These are phyloP conservation scores for Synanthedon vespiformis DNA, from an alignment of 2,888 invertebrate species.

Conservation along the genomic window DNA sequence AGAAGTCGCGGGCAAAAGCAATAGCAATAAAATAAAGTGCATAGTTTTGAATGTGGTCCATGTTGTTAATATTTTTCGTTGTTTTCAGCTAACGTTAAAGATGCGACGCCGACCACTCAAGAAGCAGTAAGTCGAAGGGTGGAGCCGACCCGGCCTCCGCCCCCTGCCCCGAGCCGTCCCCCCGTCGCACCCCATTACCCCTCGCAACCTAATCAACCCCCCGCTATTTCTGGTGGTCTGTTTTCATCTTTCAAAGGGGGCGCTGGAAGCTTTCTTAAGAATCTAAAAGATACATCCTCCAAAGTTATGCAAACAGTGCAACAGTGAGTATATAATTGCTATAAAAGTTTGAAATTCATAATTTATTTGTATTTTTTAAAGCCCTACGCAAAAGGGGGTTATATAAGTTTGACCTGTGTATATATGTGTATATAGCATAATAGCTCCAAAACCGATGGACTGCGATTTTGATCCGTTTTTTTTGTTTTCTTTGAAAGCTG, in stretches of 20 bases:
- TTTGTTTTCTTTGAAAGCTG: too few species aligned
- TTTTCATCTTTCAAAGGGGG: slow-evolving; percentile 92
- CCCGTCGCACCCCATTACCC: slow-evolving; percentile 41
- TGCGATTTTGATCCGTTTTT: too few species aligned
- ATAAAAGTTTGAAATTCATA: background rate
- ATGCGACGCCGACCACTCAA: slow-evolving; percentile 28
- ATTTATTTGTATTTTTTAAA: too few species aligned
- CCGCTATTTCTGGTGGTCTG: slow-evolving; percentile 68
- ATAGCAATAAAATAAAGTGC: too few species aligned
- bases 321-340: slow-evolving; percentile 71
- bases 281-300: slow-evolving; percentile 93
- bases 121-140: slow-evolving; percentile 44
- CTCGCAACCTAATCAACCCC: slow-evolving; percentile 25
- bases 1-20: too few species aligned
- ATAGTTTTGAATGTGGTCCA: too few species aligned
- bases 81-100: slow-evolving; percentile 37
- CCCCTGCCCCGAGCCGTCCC: slow-evolving; percentile 25
- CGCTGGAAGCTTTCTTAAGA: slow-evolving; percentile 92
- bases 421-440: too few species aligned
- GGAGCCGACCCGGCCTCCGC: slow-evolving; percentile 39
- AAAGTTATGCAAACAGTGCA: slow-evolving; percentile 98
- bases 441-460: too few species aligned
- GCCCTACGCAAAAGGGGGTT: too few species aligned
- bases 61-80: slow-evolving; percentile 4
- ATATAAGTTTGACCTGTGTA: too few species aligned